A percentile compares a stretch with the other conserved stretches of the same genome.
phyloP scores from a whole-genome alignment of 2,888 invertebrate species.

The Orthonevra nobilis region DNA sequence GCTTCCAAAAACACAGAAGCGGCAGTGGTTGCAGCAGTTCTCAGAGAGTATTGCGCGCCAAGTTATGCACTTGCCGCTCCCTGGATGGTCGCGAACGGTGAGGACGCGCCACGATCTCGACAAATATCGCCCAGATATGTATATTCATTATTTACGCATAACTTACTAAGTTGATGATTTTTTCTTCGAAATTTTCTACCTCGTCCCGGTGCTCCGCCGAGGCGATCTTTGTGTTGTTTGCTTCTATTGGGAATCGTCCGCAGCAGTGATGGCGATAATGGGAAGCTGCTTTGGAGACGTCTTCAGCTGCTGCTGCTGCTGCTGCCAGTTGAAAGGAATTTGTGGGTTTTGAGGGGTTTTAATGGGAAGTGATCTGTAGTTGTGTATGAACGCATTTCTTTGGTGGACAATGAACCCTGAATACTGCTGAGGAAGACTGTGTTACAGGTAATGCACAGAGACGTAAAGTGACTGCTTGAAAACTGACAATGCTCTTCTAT shows the following conservation, averaged over 20 bases:
- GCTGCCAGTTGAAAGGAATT: slow-evolving; percentile 36
- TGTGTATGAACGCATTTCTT: slow-evolving; percentile 15
- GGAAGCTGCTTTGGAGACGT: slow-evolving; percentile 14
- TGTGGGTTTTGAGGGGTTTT: slow-evolving; percentile 22
- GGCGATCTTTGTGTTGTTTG: slow-evolving; percentile 1
- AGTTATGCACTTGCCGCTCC: slow-evolving; percentile 50
- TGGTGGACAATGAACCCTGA: slow-evolving; percentile 27
- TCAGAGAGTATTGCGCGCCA: slow-evolving; percentile 22
- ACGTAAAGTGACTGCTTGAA: too few relatives aligned
- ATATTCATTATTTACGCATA: slow-evolving; percentile 65
- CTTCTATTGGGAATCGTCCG: slow-evolving; percentile 8
- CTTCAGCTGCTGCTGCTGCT: not conserved
- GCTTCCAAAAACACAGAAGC: slow-evolving; percentile 48
- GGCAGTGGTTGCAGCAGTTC: slow-evolving; percentile 14
- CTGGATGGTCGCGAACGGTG: slow-evolving; percentile 28
- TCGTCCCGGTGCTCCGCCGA: too few relatives aligned
- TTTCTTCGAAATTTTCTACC: slow-evolving; percentile 32
- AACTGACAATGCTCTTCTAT: too few relatives aligned
- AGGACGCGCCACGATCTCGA: slow-evolving; percentile 15
- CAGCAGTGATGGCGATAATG: slow-evolving; percentile 23
- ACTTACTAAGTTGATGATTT: slow-evolving; percentile 49
- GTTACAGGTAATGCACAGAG: too few relatives aligned
- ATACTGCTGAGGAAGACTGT: too few relatives aligned
- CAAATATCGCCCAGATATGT: slow-evolving; percentile 57
- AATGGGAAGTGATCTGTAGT: slow-evolving; percentile 1